Evolutionary conservation across 2,797 vertebrate genomes (phyloP), one percentile per base, ranked within the genome.

Genomic region (Vespertilio murinus): DNA sequence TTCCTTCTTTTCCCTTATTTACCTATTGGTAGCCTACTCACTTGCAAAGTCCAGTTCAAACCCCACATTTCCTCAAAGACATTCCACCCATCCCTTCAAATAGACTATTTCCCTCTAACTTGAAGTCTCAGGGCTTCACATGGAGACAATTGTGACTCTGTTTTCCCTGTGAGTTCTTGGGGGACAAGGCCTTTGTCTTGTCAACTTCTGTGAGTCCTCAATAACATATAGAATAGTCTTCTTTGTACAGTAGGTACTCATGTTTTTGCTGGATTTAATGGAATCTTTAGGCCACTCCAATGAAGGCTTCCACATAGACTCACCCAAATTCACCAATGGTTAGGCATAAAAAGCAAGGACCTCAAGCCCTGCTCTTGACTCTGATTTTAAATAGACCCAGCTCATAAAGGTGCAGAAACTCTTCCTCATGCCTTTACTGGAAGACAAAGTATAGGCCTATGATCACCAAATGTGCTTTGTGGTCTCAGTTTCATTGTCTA

Each of bases 361-460:
- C 5, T 30, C 17, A 8, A 61, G 10, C 23, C n/a, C 75, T 56
- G 18, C n/a, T 22, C 6, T 81, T 59, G 11, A 38, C n/a, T 94
- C 86, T 91, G 69, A 74, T 33, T 94, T 92, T 64, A 79, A 64
- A 42, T n/a, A 93, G 67, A 91, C 25, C 38, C 65, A 91, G 22
- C 25, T 88, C 61, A 54, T 20, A 83, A n/a, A 73, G 45, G 47
- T 49, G 42, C 20, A 77, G n/a, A 16, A 73, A 54, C 28, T 70
- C 81, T 91, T 84, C 77, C 75, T 96, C 56, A 25, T 80, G 38
- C 74, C 95, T 95, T 95, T 92, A 80, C 86, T 95, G 20, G 92
- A 97, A 93, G 83, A 92, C 67, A 64, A 35, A 45, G 35, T 49
- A 14, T 88, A 78, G 75, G n/a, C n/a, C 61, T 88, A 18, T 70